phyloP scores from a whole-genome alignment of 1,140 invertebrate species.

The Philotrypesis tridentata region DNA sequence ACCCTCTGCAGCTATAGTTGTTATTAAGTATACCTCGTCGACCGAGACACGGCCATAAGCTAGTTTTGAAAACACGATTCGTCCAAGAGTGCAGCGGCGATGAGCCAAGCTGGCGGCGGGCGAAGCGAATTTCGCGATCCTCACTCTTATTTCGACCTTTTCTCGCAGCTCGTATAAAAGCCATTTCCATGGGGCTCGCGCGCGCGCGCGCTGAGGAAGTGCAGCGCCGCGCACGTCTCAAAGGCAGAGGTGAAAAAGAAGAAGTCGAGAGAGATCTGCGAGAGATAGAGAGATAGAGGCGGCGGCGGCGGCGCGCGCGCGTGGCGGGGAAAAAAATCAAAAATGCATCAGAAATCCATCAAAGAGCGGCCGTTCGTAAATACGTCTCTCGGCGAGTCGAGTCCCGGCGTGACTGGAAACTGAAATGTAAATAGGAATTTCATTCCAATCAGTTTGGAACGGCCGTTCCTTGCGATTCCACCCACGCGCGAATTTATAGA shows the following conservation, averaged over 20 bases:
- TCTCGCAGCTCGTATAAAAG: too few relatives aligned
- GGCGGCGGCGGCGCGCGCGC: too few relatives aligned
- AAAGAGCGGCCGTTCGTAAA: constrained; percentile 45
- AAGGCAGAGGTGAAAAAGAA: neutral
- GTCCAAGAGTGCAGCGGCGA: too few relatives aligned
- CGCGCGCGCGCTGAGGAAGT: neutral
- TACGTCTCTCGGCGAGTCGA: constrained; percentile 28
- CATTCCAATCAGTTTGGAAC: constrained; percentile 47
- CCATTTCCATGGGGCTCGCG: neutral
- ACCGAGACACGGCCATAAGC: too few relatives aligned
- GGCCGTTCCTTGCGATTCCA: constrained; percentile 28
- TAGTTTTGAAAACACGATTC: too few relatives aligned
- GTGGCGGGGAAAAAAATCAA: constrained; percentile 35
- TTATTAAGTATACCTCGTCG: too few relatives aligned
- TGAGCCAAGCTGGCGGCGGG: too few relatives aligned
- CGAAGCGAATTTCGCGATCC: neutral
- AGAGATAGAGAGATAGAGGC: neutral
- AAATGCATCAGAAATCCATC: constrained; percentile 50
- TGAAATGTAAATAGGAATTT: constrained; percentile 54
- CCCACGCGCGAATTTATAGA: constrained; percentile 49
- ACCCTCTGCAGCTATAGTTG: too few relatives aligned
- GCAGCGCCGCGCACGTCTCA: neutral
- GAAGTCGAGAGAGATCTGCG: neutral
- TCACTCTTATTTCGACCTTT: neutral
- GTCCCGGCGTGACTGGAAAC: constrained; percentile 48